These are phyloP conservation scores for Alligator mississippiensis DNA, from an alignment of 2,113 vertebrate species.

Conservation along the genomic window DNA sequence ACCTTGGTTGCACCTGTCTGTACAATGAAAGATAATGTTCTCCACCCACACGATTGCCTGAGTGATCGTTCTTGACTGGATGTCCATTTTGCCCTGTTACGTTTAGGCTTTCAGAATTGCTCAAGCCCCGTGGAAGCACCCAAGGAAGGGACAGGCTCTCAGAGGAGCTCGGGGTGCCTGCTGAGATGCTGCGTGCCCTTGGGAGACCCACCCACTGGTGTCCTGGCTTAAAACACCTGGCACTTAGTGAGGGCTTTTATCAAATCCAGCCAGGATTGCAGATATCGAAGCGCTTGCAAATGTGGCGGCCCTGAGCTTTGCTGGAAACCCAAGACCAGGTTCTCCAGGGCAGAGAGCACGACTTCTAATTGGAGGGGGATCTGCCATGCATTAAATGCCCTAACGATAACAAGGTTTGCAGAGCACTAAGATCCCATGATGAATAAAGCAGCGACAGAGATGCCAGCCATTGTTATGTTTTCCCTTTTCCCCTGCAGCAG, in stretches of 20 bases:
- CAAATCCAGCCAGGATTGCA: background rate
- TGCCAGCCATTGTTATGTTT: background rate
- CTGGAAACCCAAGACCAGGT: background rate
- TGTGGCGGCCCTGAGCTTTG: background rate
- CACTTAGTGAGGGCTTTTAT: background rate
- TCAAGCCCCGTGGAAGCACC: too few species aligned
- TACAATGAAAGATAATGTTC: too few species aligned
- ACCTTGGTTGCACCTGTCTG: background rate
- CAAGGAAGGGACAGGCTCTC: too few species aligned
- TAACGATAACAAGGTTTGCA: conserved; percentile 57
- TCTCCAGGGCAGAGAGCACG: conserved; percentile 29
- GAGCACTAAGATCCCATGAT: conserved; percentile 53
- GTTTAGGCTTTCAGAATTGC: too few species aligned
- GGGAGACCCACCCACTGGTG: too few species aligned
- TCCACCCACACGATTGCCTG: too few species aligned
- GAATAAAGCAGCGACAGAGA: conserved; percentile 21
- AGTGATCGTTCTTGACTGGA: too few species aligned
- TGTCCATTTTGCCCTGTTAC: too few species aligned
- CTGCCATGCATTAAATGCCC: conserved; percentile 32
- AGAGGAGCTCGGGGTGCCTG: too few species aligned
- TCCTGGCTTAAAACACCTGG: background rate
- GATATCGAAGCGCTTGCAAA: background rate
- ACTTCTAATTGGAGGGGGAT: background rate
- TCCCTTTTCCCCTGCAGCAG: conserved; percentile 22
- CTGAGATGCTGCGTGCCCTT: too few species aligned